Evolutionary conservation across 2,797 vertebrate species (phyloP).

Genomic region (Chaunax sp.): DNA sequence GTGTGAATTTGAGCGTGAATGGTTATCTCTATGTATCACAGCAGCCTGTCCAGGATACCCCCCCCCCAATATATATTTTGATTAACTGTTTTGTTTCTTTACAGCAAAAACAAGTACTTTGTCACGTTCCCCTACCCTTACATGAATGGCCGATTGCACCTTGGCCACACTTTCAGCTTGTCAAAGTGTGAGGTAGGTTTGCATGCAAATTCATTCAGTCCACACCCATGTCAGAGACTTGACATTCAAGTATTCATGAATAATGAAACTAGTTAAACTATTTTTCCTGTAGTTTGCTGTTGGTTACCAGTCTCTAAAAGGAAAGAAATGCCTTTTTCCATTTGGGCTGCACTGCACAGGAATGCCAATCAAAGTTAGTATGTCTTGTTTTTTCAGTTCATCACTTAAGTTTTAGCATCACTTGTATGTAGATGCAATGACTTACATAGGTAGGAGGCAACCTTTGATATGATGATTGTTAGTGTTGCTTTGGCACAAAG

Average conservation of each 20-base stretch:
- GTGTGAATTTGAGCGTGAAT: too few relatives aligned
- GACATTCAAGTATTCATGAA: background rate
- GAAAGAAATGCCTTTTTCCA: constrained; percentile 93
- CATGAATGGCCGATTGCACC: constrained; percentile 97
- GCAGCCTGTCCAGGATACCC: too few relatives aligned
- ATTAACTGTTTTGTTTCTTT: constrained; percentile 9
- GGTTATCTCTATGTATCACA: too few relatives aligned
- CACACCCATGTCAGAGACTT: background rate
- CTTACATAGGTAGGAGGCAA: accelerated
- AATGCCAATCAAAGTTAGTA: constrained; percentile 97
- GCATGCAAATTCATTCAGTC: background rate
- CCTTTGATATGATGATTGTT: background rate
- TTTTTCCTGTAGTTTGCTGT: constrained; percentile 95
- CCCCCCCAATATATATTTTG: too few relatives aligned
- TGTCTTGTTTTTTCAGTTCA: background rate
- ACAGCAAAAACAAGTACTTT: constrained; percentile 92
- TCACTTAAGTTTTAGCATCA: background rate
- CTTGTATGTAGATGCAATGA: background rate
- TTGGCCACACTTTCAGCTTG: constrained; percentile 96
- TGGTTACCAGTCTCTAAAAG: constrained; percentile 94
- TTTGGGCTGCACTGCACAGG: constrained; percentile 98
- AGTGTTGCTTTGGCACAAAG: background rate
- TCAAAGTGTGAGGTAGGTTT: constrained; percentile 96
- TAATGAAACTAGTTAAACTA: too few relatives aligned
- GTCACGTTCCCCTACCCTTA: constrained; percentile 98